phyloP scores from a whole-genome alignment of 1,140 invertebrate genomes.

The Patella vulgata region DNA sequence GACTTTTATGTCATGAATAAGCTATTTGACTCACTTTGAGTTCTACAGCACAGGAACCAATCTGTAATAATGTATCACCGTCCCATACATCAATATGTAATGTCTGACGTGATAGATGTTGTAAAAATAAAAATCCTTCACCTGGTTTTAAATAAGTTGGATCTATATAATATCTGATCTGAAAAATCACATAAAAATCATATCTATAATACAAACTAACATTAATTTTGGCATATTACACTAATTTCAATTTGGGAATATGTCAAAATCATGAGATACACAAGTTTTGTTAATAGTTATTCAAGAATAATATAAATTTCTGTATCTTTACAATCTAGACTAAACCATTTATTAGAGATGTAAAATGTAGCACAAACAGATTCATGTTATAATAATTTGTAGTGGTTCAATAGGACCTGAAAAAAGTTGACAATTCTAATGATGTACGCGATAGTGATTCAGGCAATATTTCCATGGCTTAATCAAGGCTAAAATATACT shows the following conservation, averaged over 20 bases:
- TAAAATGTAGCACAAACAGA: no score
- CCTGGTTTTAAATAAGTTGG: conserved; percentile 65
- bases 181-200: conserved; percentile 21
- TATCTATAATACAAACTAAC: not conserved
- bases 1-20: no score
- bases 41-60: conserved; percentile 63
- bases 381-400: no score
- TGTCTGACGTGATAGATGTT: conserved; percentile 63
- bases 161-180: conserved; percentile 67
- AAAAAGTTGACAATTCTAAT: no score
- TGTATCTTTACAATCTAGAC: no score
- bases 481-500: no score
- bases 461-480: no score
- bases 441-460: no score
- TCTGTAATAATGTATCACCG: conserved; percentile 65
- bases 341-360: no score
- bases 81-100: conserved; percentile 69
- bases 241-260: not conserved
- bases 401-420: no score
- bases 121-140: conserved; percentile 61
- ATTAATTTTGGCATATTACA: not conserved
- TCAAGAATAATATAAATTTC: no score
- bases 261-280: not conserved
- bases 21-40: conserved; percentile 62
- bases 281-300: no score